Percentiles rank a stretch among this genome's conserved stretches.
Conservation (phyloP, 2,113 vertebrate species). For the Paramormyrops kingsleyae region DNA sequence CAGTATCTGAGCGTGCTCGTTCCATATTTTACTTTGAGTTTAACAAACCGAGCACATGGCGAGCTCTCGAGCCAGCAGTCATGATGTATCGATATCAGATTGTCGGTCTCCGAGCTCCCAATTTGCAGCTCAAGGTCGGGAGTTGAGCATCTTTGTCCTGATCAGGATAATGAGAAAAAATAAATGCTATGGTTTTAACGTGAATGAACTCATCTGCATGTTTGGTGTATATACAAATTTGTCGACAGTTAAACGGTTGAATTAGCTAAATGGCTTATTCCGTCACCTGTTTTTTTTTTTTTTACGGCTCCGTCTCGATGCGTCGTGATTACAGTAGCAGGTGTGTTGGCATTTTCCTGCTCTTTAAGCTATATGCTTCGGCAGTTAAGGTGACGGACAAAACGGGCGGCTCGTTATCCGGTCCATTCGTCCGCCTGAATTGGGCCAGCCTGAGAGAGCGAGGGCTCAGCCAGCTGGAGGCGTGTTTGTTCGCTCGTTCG, state of each 20-base stretch:
- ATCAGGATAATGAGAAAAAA: neutral
- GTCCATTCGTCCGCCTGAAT: neutral
- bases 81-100: neutral
- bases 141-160: neutral
- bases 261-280: neutral
- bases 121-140: neutral
- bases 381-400: neutral
- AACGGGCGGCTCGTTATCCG: neutral
- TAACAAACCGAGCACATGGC: slow-evolving; percentile 45
- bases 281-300: neutral
- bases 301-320: neutral
- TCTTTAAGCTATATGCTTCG: neutral
- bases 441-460: neutral
- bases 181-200: neutral
- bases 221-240: neutral
- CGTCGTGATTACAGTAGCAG: neutral
- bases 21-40: neutral
- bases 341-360: neutral
- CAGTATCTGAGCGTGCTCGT: slow-evolving; percentile 31
- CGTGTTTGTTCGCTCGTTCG: neutral
- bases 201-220: neutral
- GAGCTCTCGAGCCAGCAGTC: neutral
- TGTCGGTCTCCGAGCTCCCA: neutral
- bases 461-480: neutral
- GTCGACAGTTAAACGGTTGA: neutral